Percentiles rank a stretch among this genome's conserved stretches.
phyloP scores from a whole-genome alignment of 2,113 vertebrate species.

The Agelaius phoeniceus region DNA sequence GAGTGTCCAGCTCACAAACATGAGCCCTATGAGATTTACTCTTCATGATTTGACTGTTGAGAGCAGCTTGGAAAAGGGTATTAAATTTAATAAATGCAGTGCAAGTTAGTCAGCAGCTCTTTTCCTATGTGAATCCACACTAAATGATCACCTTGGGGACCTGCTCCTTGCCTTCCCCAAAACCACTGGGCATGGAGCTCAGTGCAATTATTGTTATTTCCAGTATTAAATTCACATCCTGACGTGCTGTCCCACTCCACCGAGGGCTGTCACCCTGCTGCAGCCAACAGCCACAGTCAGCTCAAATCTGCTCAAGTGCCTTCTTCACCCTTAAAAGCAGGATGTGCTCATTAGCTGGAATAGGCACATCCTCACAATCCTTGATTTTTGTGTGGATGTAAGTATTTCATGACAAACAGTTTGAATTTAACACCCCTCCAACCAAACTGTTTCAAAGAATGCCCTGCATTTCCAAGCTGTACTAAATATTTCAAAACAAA shows the following conservation, averaged over 20 bases:
- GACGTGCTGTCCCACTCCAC: not conserved
- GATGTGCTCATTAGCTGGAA: not conserved
- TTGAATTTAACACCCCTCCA: not conserved
- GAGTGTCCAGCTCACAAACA: not conserved
- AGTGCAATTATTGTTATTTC: not conserved
- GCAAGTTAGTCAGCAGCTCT: not conserved
- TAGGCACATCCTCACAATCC: not conserved
- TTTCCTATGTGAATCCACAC: not conserved
- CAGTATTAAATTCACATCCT: not conserved
- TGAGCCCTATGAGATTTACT: not conserved
- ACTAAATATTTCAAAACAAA: not conserved
- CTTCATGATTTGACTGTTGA: not conserved
- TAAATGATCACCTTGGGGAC: not conserved
- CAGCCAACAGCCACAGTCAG: not conserved
- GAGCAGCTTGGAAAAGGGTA: not conserved
- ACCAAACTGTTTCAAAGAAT: not conserved
- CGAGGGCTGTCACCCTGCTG: not conserved
- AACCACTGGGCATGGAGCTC: not conserved
- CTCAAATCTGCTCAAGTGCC: not conserved
- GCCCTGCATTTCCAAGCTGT: not conserved
- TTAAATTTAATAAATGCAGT: not conserved
- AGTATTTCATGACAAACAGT: not conserved
- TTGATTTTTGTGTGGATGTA: not conserved
- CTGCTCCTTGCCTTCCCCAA: not conserved
- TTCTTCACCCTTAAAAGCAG: not conserved